Evolutionary conservation across 53 echinoderm and acorn worm species (phyloP).

Genomic region (Zoroaster sp.): DNA sequence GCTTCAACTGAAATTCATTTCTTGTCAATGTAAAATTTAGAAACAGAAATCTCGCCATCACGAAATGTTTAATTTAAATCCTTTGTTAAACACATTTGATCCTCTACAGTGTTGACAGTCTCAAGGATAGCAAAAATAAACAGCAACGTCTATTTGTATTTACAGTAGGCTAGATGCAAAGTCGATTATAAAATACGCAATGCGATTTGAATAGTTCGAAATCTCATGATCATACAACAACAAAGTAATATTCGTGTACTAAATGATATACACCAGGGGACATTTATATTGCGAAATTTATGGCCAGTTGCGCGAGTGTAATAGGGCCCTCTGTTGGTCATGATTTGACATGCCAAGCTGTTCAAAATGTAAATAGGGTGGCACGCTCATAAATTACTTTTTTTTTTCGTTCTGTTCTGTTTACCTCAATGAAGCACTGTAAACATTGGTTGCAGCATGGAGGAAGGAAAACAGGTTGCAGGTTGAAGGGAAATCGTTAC

Average conservation of each 20-base stretch:
- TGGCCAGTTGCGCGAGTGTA: background rate
- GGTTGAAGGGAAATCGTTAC: no score
- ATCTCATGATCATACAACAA: no score
- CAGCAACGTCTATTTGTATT: constrained; percentile 25
- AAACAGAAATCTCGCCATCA: background rate
- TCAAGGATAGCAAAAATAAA: constrained; percentile 7
- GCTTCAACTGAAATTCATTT: no score
- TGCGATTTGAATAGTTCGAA: background rate
- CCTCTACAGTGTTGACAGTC: background rate
- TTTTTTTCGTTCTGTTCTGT: no score
- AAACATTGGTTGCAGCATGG: no score
- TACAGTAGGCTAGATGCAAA: constrained; percentile 32
- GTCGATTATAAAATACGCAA: constrained; percentile 11
- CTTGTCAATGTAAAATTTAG: no score
- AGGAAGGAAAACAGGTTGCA: no score
- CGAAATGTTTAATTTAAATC: background rate
- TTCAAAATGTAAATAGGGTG: background rate
- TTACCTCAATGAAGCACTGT: no score
- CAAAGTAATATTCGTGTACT: no score
- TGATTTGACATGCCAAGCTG: background rate
- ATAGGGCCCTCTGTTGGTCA: background rate
- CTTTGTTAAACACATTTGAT: constrained; percentile 19
- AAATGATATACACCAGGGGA: no score
- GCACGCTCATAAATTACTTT: no score
- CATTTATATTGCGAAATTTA: background rate